Percentiles rank a stretch among this genome's conserved stretches.
Evolutionary conservation across 1,140 invertebrate genomes (phyloP).

Genomic region (Eriocheir sinensis): DNA sequence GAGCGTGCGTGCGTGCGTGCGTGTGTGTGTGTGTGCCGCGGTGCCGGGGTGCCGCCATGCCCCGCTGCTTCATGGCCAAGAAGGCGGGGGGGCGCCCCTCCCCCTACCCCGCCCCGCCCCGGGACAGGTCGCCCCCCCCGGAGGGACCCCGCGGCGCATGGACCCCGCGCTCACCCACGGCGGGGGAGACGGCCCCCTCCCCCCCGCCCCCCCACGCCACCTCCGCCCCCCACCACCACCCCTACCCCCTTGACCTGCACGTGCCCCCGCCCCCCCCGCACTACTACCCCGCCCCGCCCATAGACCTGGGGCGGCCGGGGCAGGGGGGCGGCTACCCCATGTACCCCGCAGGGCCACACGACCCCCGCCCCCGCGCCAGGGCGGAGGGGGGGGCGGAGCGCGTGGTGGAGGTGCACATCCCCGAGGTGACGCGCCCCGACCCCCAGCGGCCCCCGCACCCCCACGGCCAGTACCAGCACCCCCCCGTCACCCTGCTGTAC

Average conservation of each 20-base stretch:
- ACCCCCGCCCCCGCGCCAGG: slow-evolving; percentile 45
- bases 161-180: slow-evolving; percentile 72
- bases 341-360: slow-evolving; percentile 41
- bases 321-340: slow-evolving; percentile 39
- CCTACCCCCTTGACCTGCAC: slow-evolving; percentile 71
- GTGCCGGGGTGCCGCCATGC: slow-evolving; percentile 61
- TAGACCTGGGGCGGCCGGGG: slow-evolving; percentile 33
- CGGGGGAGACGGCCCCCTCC: slow-evolving; percentile 74
- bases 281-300: slow-evolving; percentile 54
- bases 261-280: slow-evolving; percentile 62
- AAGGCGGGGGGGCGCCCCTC: slow-evolving; percentile 73
- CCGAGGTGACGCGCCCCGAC: slow-evolving; percentile 58
- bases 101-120: slow-evolving; percentile 68
- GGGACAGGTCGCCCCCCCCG: slow-evolving; percentile 71
- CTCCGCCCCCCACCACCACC: slow-evolving; percentile 53
- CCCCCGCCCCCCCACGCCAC: slow-evolving; percentile 67
- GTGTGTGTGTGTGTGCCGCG: slow-evolving; percentile 61
- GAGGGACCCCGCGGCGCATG: slow-evolving; percentile 56
- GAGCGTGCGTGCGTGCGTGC: slow-evolving; percentile 52
- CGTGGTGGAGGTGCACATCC: slow-evolving; percentile 63
- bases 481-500: slow-evolving; percentile 62
- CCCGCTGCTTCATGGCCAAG: slow-evolving; percentile 78
- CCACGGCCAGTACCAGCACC: slow-evolving; percentile 49
- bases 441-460: slow-evolving; percentile 53
- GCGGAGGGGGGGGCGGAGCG: slow-evolving; percentile 54